These are phyloP conservation scores for Neomonachus schauinslandi DNA, from an alignment of 2,113 vertebrate genomes.

Conservation along the genomic window DNA sequence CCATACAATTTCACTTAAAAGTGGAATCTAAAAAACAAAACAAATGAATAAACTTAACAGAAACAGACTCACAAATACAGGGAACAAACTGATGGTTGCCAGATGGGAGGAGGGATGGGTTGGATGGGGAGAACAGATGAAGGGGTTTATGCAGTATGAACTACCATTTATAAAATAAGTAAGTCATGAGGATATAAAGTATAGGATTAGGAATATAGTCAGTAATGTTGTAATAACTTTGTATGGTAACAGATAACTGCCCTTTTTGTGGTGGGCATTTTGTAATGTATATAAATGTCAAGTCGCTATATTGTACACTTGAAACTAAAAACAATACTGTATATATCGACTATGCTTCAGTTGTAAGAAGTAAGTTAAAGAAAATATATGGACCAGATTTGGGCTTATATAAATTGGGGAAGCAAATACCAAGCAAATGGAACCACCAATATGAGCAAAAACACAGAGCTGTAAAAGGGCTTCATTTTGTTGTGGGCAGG, in stretches of 20 bases:
- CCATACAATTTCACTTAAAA: not conserved
- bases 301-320: not conserved
- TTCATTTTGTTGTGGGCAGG: not conserved
- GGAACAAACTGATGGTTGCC: not conserved
- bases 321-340: not conserved
- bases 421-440: not conserved
- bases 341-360: not conserved
- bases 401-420: not conserved
- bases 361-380: not conserved
- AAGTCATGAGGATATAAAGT: not conserved
- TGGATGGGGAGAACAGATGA: not conserved
- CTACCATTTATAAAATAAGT: not conserved
- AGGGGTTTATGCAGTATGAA: not conserved
- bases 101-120: not conserved
- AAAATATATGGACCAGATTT: not conserved
- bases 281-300: not conserved
- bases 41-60: not conserved
- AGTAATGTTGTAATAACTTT: not conserved
- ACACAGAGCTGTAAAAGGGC: not conserved
- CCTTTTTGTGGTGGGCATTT: not conserved
- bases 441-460: not conserved
- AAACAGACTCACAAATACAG: not conserved
- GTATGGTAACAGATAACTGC: not conserved
- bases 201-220: not conserved
- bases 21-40: not conserved